Evolutionary conservation across 2,797 vertebrate species (phyloP).

Genomic region (Acanthopagrus latus): DNA sequence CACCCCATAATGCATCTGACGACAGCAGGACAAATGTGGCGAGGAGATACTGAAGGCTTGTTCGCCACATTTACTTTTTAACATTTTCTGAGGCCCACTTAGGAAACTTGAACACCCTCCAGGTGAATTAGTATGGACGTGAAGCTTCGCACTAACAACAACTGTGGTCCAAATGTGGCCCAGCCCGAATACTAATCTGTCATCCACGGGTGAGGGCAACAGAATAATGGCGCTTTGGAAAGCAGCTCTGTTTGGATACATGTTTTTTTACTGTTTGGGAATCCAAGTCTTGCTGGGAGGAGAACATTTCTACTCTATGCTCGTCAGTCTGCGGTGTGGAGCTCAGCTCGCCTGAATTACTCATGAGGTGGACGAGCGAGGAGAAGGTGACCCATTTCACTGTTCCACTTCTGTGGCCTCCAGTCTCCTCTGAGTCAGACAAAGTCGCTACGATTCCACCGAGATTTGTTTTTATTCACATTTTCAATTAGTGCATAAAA

Average conservation of each 20-base stretch:
- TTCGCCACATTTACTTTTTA: conserved; percentile 53
- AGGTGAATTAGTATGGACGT: conserved; percentile 53
- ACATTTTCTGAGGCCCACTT: conserved; percentile 34
- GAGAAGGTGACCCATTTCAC: conserved; percentile 76
- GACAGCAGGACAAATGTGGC: conserved; percentile 32
- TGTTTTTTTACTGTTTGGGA: conserved; percentile 36
- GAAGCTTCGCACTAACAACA: conserved; percentile 38
- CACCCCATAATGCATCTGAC: conserved; percentile 51
- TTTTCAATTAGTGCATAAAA: background rate
- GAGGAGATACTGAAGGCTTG: conserved; percentile 40
- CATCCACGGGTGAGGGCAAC: conserved; percentile 51
- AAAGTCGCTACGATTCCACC: background rate
- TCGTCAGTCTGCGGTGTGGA: conserved; percentile 21
- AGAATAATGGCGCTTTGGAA: conserved; percentile 55
- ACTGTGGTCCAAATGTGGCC: conserved; percentile 44
- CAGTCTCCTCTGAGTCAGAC: conserved; percentile 39
- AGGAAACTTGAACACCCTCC: conserved; percentile 63
- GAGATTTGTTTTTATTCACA: background rate
- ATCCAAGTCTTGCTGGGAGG: conserved; percentile 44
- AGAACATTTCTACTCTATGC: conserved; percentile 44
- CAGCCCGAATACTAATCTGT: conserved; percentile 59
- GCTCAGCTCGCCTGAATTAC: conserved; percentile 69
- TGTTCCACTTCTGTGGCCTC: conserved; percentile 64
- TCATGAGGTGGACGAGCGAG: conserved; percentile 61
- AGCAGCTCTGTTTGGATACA: conserved; percentile 31